Conservation (phyloP, 2,888 invertebrate genomes). For the Achlya flavicornis region DNA sequence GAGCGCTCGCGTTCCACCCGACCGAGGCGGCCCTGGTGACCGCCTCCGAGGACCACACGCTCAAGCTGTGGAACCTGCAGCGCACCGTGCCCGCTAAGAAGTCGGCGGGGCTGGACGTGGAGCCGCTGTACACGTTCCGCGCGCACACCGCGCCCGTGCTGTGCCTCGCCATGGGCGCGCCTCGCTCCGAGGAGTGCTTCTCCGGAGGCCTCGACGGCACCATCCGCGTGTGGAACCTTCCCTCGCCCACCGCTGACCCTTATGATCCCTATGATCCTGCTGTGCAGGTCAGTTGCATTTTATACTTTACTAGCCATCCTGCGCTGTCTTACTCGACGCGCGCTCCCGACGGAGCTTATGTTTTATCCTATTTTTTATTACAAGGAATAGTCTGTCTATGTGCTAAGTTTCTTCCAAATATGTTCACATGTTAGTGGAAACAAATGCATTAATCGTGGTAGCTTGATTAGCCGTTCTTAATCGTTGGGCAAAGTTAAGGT, state of each 20-base stretch:
- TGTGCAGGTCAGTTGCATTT: constrained; percentile 84
- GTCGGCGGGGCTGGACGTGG: constrained; percentile 97
- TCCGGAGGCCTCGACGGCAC: constrained; percentile 97
- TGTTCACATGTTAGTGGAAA: too few relatives aligned
- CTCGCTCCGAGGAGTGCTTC: constrained; percentile 97
- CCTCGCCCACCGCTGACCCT: constrained; percentile 97
- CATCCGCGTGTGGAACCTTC: constrained; percentile 98
- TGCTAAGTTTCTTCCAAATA: too few relatives aligned
- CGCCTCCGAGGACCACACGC: constrained; percentile 98
- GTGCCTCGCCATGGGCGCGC: constrained; percentile 96
- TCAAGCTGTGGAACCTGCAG: constrained; percentile 99
- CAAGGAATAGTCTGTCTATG: too few relatives aligned
- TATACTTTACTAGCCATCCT: neutral
- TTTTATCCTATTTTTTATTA: too few relatives aligned
- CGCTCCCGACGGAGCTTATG: too few relatives aligned
- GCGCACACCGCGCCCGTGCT: constrained; percentile 97
- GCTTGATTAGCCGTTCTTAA: too few relatives aligned
- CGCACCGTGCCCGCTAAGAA: constrained; percentile 99
- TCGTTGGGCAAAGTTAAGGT: too few relatives aligned
- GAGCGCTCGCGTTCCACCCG: constrained; percentile 96
- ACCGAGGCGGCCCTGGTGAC: constrained; percentile 98
- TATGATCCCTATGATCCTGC: constrained; percentile 98
- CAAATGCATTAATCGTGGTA: too few relatives aligned
- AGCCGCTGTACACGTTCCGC: constrained; percentile 99
- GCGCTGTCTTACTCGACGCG: too few relatives aligned